Conservation (phyloP, 2,797 vertebrate species). For the Squalus acanthias region DNA sequence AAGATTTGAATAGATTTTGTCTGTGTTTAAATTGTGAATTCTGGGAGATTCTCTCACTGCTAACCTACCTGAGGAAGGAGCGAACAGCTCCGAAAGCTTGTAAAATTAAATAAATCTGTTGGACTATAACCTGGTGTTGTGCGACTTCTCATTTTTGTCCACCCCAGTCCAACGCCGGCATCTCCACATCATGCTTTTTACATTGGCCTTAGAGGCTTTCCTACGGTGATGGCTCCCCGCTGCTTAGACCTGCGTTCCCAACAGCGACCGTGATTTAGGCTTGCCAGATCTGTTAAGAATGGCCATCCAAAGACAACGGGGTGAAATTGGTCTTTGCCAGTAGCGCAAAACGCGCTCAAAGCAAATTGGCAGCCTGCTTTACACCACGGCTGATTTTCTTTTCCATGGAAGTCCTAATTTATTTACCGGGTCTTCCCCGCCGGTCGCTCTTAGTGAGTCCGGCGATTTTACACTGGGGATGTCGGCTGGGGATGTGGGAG, state of each 20-base stretch:
- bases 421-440: not conserved
- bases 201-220: not conserved
- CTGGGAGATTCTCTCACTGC: too few species aligned
- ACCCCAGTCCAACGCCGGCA: too few species aligned
- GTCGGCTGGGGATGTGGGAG: not conserved
- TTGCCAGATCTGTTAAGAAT: not conserved
- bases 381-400: not conserved
- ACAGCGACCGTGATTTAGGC: not conserved
- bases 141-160: too few species aligned
- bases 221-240: not conserved
- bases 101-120: too few species aligned
- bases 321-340: not conserved
- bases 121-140: too few species aligned
- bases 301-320: not conserved
- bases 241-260: not conserved
- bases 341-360: not conserved
- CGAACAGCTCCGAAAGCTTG: too few species aligned
- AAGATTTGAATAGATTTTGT: too few species aligned
- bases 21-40: too few species aligned
- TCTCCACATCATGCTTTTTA: not conserved
- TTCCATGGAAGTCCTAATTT: not conserved
- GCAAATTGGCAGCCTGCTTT: not conserved
- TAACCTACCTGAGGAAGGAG: too few species aligned
- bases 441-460: not conserved
- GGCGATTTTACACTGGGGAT: not conserved